phyloP scores from a whole-genome alignment of 2,888 invertebrate species.

The Morpho deidamia region DNA sequence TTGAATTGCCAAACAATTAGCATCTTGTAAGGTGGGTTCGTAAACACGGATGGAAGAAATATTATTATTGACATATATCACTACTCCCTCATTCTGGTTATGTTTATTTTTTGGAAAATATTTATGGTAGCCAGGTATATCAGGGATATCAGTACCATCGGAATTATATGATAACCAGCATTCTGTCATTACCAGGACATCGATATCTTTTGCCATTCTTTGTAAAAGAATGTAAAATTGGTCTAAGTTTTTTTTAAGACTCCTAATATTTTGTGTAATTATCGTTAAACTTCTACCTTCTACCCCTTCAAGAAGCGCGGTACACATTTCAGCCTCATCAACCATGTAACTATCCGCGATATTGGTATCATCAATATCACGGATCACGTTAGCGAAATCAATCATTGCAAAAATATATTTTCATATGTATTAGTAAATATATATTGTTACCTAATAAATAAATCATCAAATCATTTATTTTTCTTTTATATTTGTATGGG shows the following conservation, averaged over 20 bases:
- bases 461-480: too few species aligned
- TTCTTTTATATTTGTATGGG: too few species aligned
- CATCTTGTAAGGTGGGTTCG: neutral
- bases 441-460: too few species aligned
- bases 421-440: too few species aligned
- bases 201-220: neutral
- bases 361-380: neutral
- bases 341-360: neutral
- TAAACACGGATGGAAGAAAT: neutral
- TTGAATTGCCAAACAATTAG: neutral
- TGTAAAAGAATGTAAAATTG: neutral
- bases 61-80: neutral
- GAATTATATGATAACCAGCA: neutral
- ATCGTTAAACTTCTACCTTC: neutral
- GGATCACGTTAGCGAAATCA: neutral
- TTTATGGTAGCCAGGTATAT: neutral
- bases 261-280: neutral
- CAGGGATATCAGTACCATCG: neutral
- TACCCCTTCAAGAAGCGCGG: neutral
- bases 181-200: neutral
- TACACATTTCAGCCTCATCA: neutral
- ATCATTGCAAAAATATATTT: neutral
- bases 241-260: neutral
- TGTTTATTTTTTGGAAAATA: neutral
- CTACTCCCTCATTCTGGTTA: neutral